phyloP scores from a whole-genome alignment of 2,888 invertebrate genomes.

The Caenorhabditis macrosperma region DNA sequence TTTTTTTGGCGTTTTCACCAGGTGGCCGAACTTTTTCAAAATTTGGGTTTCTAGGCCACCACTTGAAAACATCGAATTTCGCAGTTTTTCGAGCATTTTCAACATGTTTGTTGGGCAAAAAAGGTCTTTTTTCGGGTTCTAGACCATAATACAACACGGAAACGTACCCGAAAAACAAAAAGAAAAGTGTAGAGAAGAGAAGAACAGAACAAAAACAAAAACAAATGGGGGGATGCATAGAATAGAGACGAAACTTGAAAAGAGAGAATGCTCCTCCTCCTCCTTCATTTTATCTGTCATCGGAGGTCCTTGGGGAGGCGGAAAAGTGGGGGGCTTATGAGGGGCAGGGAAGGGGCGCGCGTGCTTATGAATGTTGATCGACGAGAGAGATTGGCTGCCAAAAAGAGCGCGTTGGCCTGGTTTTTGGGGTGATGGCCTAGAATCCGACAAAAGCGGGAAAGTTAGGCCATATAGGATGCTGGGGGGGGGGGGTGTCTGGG shows the following conservation, averaged over 20 bases:
- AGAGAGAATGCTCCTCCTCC: neutral
- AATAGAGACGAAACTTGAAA: neutral
- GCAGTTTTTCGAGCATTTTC: no score
- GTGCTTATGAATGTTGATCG: conserved; percentile 10
- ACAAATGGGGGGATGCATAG: neutral
- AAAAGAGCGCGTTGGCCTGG: neutral
- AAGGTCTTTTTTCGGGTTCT: neutral
- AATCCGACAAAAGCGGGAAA: neutral
- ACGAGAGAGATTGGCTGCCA: neutral
- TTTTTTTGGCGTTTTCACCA: neutral
- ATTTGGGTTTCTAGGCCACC: conserved; percentile 7
- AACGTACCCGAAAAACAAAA: neutral
- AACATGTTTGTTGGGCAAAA: no score
- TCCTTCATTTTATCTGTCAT: neutral
- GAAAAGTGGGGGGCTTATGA: neutral
- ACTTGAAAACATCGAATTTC: no score
- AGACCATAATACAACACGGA: neutral
- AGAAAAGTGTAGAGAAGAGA: neutral
- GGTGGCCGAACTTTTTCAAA: conserved; percentile 5
- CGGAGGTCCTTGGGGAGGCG: conserved; percentile 1
- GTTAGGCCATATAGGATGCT: neutral
- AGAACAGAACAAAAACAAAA: conserved; percentile 1
- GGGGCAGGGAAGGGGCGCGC: neutral
- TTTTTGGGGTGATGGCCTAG: conserved; percentile 8
- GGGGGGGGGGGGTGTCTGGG: no score